Conservation (phyloP, 92 coral and sea anemone genomes). For the Zoanthus sociatus region DNA sequence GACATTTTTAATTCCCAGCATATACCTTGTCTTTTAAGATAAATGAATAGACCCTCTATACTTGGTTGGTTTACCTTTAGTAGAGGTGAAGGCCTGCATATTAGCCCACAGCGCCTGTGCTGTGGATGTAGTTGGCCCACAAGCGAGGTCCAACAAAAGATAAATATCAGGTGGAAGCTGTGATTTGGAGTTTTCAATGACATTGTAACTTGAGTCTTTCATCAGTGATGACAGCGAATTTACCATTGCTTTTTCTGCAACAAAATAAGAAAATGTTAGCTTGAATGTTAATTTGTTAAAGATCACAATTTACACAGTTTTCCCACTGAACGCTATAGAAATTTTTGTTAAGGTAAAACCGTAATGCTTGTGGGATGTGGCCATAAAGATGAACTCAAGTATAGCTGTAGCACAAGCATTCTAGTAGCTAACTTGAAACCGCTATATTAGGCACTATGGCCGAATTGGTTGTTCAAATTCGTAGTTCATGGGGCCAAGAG, state of each 20-base stretch:
- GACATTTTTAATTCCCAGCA: no score
- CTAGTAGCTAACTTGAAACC: no score
- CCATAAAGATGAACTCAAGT: no score
- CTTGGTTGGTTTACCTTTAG: conserved; percentile 59
- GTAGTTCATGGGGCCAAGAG: no score
- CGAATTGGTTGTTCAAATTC: no score
- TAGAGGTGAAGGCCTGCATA: conserved; percentile 65
- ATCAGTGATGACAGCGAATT: conserved; percentile 69
- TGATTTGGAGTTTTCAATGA: conserved; percentile 69
- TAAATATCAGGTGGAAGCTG: conserved; percentile 72
- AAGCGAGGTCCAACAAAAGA: conserved; percentile 79
- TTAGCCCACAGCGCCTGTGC: conserved; percentile 62
- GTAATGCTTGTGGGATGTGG: no score
- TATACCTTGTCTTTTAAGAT: no score
- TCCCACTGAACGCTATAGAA: neutral
- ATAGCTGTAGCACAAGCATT: no score
- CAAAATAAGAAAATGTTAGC: neutral
- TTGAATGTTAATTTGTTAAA: neutral
- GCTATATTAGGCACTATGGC: no score
- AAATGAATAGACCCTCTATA: neutral
- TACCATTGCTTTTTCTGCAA: conserved; percentile 79
- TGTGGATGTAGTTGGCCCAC: conserved; percentile 75
- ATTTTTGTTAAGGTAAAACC: no score
- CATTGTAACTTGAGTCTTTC: conserved; percentile 78
- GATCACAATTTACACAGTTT: neutral